Base-by-base conservation (phyloP, 2,113 vertebrate species). In the Puffinus mauretanicus region DNA sequence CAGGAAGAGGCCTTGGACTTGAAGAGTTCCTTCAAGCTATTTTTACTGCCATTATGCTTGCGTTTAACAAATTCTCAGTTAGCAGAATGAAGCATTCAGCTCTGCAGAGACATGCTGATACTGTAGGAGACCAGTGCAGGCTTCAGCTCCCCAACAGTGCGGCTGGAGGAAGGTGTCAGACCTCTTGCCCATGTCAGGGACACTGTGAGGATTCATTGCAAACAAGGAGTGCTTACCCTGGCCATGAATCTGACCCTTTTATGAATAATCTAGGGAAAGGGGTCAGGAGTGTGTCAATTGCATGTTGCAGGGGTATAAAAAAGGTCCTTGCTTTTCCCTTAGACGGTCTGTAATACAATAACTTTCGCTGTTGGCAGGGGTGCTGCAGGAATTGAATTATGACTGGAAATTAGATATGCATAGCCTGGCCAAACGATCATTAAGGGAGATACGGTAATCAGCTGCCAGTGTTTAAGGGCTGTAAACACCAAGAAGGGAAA, bases 351-450 rank as follows among this genome's bases (percentile, higher is more conserved):
- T 87, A 91, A 91, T 32, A 94, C 89, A 94, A 25, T 91, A 91
- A 84, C 89, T 95, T 95, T 64, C 54, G 27, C 78, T 96, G 96
- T 69, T 95, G 93, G 96, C 94, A 97, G 95, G 94, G 84, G 86
- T 97, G 94, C 94, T 91, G 84, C 94, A 91, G 94, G 95, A 73
- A 80, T 62, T 85, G 91, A 97, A 44, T 95, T 97, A 96, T 95
- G 91, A 34, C 84, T 97, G 94, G 97, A 95, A 97, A 96, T 95
- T 20, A 95, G 95, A 95, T 97, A 97, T 87, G 95, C 81, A 91
- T 42, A 80, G 93, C 86, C 91, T 90, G 87, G 94, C 95, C 89
- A 90, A 97, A 97, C 4, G 75, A 91, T 97, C 97, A 97, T 96
- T 97, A 94, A 94, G 95, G 95, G 97, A 97, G 94, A 95, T 95